These are phyloP conservation scores for Trissolcus brochymenae DNA, from an alignment of 2,888 invertebrate genomes.

Conservation along the genomic window DNA sequence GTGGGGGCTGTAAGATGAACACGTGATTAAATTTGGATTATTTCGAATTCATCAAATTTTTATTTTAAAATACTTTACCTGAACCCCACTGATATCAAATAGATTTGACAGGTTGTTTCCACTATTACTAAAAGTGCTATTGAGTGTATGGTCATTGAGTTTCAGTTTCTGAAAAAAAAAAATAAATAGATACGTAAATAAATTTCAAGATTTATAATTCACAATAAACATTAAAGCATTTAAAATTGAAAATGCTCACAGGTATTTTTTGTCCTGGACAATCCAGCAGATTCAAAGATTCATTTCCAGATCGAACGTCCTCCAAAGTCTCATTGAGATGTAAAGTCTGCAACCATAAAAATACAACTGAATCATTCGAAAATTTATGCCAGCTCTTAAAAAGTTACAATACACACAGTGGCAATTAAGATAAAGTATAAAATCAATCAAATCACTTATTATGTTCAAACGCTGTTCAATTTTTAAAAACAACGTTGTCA, in stretches of 20 bases:
- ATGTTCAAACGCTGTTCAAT: neutral
- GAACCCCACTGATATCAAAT: too few species aligned
- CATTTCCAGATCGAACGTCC: constrained; percentile 13
- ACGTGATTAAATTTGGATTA: too few species aligned
- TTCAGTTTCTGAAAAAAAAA: neutral
- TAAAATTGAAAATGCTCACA: constrained; percentile 20
- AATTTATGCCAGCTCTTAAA: neutral
- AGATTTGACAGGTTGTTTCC: neutral
- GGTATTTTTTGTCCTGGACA: constrained; percentile 26
- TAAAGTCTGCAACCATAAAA: constrained; percentile 12
- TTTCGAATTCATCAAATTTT: too few species aligned
- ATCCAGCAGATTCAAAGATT: constrained; percentile 24
- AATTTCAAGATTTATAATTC: too few species aligned
- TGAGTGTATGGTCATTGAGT: neutral
- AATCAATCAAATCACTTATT: neutral
- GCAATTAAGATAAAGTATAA: neutral
- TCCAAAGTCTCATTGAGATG: constrained; percentile 30
- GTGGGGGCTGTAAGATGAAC: too few species aligned
- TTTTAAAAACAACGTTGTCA: neutral
- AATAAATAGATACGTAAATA: too few species aligned
- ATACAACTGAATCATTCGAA: neutral
- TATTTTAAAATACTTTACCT: too few species aligned
- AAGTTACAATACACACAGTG: neutral
- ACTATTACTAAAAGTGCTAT: neutral
- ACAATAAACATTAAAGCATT: too few species aligned